Percentiles rank a stretch among this genome's conserved stretches.
Evolutionary conservation across 2,888 invertebrate species (phyloP).

Genomic region (Leucoptera coffeella): DNA sequence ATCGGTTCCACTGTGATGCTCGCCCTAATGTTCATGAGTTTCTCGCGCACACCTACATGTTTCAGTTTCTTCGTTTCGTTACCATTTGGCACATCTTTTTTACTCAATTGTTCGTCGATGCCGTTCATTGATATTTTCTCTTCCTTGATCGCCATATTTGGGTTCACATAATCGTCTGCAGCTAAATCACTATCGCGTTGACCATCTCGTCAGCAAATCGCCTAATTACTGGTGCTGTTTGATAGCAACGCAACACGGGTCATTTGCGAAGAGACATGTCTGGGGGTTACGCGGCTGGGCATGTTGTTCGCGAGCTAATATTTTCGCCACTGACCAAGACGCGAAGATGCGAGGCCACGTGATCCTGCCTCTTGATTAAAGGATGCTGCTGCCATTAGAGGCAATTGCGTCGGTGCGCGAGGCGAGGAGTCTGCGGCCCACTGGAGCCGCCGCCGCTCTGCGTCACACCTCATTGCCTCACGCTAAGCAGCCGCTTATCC

Average conservation of each 20-base stretch:
- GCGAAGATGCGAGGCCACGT: conserved; percentile 21
- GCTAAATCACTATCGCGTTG: too few relatives aligned
- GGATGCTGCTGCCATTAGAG: conserved; percentile 44
- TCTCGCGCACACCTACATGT: conserved; percentile 24
- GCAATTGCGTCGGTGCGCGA: conserved; percentile 38
- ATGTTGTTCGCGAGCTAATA: too few relatives aligned
- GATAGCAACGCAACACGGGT: too few relatives aligned
- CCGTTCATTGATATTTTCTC: too few relatives aligned
- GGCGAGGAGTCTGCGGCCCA: background rate
- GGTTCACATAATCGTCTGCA: too few relatives aligned
- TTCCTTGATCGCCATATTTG: too few relatives aligned
- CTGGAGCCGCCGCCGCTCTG: background rate
- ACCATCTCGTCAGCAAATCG: too few relatives aligned
- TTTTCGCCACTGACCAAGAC: too few relatives aligned
- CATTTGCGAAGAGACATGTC: too few relatives aligned
- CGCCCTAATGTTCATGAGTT: conserved; percentile 42
- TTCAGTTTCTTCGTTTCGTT: conserved; percentile 17
- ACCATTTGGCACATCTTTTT: conserved; percentile 17
- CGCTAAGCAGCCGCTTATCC: conserved; percentile 41
- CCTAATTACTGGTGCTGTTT: too few relatives aligned
- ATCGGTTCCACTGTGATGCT: conserved; percentile 66
- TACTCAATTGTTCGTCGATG: conserved; percentile 23
- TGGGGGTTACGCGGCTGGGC: too few relatives aligned
- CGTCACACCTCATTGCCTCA: conserved; percentile 42
- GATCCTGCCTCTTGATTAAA: conserved; percentile 38